Evolutionary conservation across 35 echinoderm and acorn worm genomes (phyloP).

Genomic region (Diadema setosum): DNA sequence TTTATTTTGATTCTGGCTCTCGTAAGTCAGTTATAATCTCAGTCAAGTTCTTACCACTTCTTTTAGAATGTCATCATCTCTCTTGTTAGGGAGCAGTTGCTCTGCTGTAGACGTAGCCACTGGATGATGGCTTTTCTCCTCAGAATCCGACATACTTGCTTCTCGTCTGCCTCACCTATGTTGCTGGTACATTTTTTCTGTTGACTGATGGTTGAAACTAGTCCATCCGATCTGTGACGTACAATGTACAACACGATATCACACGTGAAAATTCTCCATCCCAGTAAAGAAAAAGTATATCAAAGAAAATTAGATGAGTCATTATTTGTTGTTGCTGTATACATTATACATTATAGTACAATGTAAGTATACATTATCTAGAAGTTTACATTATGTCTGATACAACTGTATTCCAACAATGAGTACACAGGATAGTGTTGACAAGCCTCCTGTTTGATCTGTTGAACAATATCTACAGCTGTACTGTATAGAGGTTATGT

Average conservation of each 20-base stretch:
- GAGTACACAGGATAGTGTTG: too few relatives aligned
- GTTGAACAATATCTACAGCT: too few relatives aligned
- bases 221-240: background rate
- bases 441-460: too few relatives aligned
- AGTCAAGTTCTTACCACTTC: slow-evolving; percentile 48
- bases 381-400: too few relatives aligned
- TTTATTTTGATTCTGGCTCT: background rate
- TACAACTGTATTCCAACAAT: too few relatives aligned
- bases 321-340: background rate
- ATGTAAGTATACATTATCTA: too few relatives aligned
- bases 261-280: background rate
- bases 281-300: background rate
- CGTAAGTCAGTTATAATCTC: background rate
- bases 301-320: background rate
- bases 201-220: background rate
- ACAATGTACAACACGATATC: background rate
- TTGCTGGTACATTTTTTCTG: background rate
- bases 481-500: too few relatives aligned
- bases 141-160: background rate
- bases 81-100: slow-evolving; percentile 9
- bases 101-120: background rate
- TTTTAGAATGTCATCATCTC: slow-evolving; percentile 71
- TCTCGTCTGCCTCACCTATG: background rate
- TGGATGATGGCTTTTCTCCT: background rate
- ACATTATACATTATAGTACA: too few relatives aligned